Evolutionary conservation across 2,797 vertebrate genomes (phyloP).

Genomic region (Mycteria americana): DNA sequence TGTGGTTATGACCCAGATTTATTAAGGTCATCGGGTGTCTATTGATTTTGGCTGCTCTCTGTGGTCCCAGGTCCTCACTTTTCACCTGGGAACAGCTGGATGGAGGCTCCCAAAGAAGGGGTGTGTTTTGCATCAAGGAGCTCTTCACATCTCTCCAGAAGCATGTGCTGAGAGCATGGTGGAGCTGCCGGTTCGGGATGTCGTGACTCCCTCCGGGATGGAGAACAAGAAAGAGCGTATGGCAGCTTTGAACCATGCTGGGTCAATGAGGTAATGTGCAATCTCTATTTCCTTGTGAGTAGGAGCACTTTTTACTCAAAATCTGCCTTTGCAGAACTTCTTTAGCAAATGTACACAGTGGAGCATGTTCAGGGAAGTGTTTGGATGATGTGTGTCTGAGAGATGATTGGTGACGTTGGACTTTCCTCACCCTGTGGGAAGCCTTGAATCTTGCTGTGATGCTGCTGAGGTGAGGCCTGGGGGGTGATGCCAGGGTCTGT

Average conservation of each 20-base stretch:
- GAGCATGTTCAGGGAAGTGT: fast-evolving
- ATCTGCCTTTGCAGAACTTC: neutral
- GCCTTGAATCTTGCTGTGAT: neutral
- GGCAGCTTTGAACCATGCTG: neutral
- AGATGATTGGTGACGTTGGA: fast-evolving
- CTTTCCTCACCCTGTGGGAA: neutral
- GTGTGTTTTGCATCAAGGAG: neutral
- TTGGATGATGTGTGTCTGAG: neutral
- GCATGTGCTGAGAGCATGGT: fast-evolving
- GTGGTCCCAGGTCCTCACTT: neutral
- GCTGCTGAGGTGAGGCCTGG: neutral
- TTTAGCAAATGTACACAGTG: neutral
- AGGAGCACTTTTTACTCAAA: neutral
- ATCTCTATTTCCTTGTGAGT: neutral
- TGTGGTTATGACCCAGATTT: neutral
- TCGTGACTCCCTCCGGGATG: neutral
- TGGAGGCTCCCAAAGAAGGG: neutral
- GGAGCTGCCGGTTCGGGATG: fast-evolving
- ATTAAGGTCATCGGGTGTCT: neutral
- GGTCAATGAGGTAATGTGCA: fast-evolving
- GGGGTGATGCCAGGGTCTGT: neutral
- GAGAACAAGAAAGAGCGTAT: neutral
- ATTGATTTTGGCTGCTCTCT: neutral
- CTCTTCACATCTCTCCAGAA: neutral
- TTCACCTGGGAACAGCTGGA: neutral